A percentile compares a stretch with the other conserved stretches of the same genome.
Conservation (phyloP, 2,797 vertebrate genomes). For the Gastrophryne carolinensis region DNA sequence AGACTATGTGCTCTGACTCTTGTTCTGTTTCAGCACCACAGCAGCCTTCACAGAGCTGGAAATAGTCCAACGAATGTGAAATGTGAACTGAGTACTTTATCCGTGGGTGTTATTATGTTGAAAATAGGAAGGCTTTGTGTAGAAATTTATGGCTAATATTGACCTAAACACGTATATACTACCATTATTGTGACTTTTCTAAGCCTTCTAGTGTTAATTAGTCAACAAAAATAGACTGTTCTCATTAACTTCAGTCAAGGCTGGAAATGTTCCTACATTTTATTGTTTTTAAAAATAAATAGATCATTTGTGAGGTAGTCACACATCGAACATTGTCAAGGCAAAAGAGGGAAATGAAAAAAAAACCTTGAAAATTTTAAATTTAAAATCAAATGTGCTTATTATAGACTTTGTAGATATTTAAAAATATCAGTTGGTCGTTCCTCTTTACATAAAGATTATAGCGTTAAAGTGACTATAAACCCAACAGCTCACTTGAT, state of each 20-base stretch:
- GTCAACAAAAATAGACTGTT: constrained; percentile 48
- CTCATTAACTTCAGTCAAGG: constrained; percentile 40
- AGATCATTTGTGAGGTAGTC: constrained; percentile 3
- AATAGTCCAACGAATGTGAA: constrained; percentile 68
- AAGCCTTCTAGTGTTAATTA: constrained; percentile 41
- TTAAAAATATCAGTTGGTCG: no score
- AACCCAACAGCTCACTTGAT: no score
- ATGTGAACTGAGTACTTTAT: constrained; percentile 64
- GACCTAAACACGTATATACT: constrained; percentile 46
- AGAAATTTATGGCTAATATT: constrained; percentile 34
- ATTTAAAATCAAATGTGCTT: no score
- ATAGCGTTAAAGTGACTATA: no score
- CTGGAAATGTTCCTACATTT: constrained; percentile 30
- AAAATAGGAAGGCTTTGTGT: constrained; percentile 30
- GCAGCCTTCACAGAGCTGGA: constrained; percentile 65
- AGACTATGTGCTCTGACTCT: constrained; percentile 62
- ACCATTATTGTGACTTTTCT: constrained; percentile 37
- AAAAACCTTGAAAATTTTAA: not conserved
- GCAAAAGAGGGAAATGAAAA: not conserved
- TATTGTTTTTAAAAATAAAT: not conserved
- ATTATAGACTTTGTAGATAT: no score
- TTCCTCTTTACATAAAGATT: no score
- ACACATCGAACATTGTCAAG: not conserved
- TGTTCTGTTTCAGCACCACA: constrained; percentile 64
- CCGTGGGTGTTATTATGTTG: constrained; percentile 50